These are phyloP conservation scores for Leptogaster cylindrica DNA, from an alignment of 2,888 invertebrate species.

Conservation along the genomic window DNA sequence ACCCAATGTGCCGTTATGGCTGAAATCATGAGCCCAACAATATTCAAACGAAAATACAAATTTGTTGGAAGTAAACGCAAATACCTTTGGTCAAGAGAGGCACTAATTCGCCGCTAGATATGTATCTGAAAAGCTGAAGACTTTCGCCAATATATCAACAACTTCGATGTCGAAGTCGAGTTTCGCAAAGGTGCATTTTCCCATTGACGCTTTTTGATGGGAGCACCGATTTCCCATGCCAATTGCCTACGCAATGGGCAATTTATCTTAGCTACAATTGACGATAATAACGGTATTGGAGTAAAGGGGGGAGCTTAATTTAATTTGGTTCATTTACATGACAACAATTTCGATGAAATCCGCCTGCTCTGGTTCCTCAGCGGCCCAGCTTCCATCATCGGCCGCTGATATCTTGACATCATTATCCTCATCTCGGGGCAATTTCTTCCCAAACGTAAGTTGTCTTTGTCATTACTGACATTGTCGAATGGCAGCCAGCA, in stretches of 20 bases:
- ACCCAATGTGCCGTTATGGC: no score
- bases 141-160: constrained; percentile 23
- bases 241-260: constrained; percentile 45
- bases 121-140: constrained; percentile 6
- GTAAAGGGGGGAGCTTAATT: no score
- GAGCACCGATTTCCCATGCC: constrained; percentile 43
- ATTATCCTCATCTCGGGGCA: constrained; percentile 46
- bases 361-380: constrained; percentile 31
- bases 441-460: constrained; percentile 43
- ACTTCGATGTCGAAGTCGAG: background rate
- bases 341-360: constrained; percentile 36
- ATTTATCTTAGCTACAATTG: constrained; percentile 45
- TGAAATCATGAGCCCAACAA: no score
- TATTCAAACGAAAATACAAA: no score
- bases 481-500: constrained; percentile 37
- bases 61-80: no score
- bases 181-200: background rate
- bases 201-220: constrained; percentile 17
- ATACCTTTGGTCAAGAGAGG: background rate
- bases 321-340: constrained; percentile 40
- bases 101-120: constrained; percentile 7
- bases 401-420: constrained; percentile 45
- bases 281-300: constrained; percentile 45
- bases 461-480: constrained; percentile 43
- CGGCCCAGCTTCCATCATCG: constrained; percentile 38